Percentiles rank a stretch among this genome's conserved stretches.
Conservation (phyloP, 2,888 invertebrate genomes). For the Phyllotreta striolata region DNA sequence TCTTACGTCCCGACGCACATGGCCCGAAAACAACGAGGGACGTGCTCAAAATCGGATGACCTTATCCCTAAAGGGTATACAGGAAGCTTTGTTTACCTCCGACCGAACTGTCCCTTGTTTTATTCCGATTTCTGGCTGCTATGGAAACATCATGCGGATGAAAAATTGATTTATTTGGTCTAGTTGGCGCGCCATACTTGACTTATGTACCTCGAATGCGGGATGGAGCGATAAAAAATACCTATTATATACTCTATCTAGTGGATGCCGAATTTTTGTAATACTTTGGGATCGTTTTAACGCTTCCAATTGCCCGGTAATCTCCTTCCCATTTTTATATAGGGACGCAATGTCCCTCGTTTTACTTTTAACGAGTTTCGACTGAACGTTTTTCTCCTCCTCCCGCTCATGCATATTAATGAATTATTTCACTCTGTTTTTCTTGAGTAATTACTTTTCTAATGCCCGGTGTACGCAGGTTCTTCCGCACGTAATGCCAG, state of each 20-base stretch:
- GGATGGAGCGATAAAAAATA: no score
- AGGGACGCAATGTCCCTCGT: no score
- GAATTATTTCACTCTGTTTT: constrained; percentile 29
- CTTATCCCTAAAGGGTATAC: constrained; percentile 18
- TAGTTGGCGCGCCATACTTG: constrained; percentile 3
- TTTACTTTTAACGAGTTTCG: constrained; percentile 20
- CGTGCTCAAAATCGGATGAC: constrained; percentile 19
- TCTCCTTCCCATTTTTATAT: no score
- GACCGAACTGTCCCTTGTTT: constrained; percentile 22
- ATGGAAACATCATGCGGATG: constrained; percentile 29
- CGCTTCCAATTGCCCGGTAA: no score
- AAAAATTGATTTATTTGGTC: constrained; percentile 27
- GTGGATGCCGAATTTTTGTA: no score
- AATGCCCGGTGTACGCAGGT: constrained; percentile 19
- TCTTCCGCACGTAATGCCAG: no score
- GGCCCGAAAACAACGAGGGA: neutral
- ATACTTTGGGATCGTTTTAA: no score
- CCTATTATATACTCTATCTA: no score
- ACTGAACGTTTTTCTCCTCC: constrained; percentile 20
- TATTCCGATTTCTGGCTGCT: constrained; percentile 26
- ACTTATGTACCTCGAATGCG: no score
- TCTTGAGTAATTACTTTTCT: constrained; percentile 30
- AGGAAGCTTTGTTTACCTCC: constrained; percentile 24
- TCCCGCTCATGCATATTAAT: constrained; percentile 29
- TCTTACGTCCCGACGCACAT: neutral